Conservation (phyloP, 2,113 vertebrate genomes). For the Bungarus multicinctus region DNA sequence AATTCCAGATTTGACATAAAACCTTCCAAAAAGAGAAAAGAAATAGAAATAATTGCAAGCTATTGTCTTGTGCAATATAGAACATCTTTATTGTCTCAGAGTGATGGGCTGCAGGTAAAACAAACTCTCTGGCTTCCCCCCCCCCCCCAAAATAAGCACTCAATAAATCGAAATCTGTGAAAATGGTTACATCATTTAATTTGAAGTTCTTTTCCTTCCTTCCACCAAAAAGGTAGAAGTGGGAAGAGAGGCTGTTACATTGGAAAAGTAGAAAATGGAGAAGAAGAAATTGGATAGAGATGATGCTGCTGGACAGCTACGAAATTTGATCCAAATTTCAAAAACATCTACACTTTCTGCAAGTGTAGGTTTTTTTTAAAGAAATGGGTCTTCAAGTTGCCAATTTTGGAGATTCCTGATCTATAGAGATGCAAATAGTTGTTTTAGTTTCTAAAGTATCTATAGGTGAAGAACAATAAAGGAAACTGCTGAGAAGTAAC, state of each 20-base stretch:
- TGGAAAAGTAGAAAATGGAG: not conserved
- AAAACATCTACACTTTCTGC: not conserved
- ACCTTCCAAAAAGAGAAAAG: not conserved
- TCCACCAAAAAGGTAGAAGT: not conserved
- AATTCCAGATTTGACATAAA: not conserved
- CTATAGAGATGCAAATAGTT: too few species aligned
- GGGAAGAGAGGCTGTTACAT: not conserved
- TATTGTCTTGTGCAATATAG: not conserved
- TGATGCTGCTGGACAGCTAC: not conserved
- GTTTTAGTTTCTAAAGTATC: too few species aligned
- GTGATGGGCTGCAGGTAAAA: not conserved
- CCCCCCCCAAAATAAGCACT: not conserved
- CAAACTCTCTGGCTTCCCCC: not conserved
- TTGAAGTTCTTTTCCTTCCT: not conserved
- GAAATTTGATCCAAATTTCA: not conserved
- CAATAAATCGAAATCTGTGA: not conserved
- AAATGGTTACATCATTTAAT: not conserved
- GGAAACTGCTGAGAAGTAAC: too few species aligned
- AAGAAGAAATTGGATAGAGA: not conserved
- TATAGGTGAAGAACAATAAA: too few species aligned
- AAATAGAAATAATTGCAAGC: not conserved
- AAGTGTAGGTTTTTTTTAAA: not conserved
- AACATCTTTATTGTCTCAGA: not conserved
- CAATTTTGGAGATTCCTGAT: too few species aligned
- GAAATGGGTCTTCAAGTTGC: too few species aligned